Evolutionary conservation across 2,113 vertebrate genomes (phyloP).

Genomic region (Peromyscus maniculatus): DNA sequence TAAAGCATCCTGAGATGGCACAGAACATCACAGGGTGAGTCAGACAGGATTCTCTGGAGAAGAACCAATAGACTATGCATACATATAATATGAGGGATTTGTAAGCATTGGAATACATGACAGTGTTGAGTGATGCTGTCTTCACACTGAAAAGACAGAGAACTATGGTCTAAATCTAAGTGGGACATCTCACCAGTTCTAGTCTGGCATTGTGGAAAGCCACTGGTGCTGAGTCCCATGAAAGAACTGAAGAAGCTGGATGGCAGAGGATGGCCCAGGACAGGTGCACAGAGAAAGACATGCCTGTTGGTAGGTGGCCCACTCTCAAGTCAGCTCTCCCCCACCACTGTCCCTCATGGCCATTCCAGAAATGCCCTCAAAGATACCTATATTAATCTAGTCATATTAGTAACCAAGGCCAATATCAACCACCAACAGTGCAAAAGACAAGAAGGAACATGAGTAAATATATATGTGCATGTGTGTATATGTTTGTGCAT

Average conservation of each 20-base stretch:
- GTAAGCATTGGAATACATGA: not conserved
- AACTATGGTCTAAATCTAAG: not conserved
- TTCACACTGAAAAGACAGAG: not conserved
- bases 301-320: not conserved
- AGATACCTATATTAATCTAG: not conserved
- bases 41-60: no score
- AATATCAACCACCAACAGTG: not conserved
- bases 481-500: not conserved
- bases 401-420: not conserved
- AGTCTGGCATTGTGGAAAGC: not conserved
- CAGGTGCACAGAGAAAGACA: not conserved
- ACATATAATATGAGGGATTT: no score
- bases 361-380: not conserved
- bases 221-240: not conserved
- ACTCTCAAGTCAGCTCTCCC: not conserved
- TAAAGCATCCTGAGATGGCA: not conserved
- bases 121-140: not conserved
- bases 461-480: not conserved
- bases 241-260: not conserved
- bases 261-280: not conserved
- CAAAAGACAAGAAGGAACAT: not conserved
- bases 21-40: not conserved
- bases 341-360: not conserved
- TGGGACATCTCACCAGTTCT: no score
- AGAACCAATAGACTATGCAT: not conserved